A percentile compares a stretch with the other conserved stretches of the same genome.
phyloP scores from a whole-genome alignment of 1,140 invertebrate species.

The Drosophila quadrilineata region DNA sequence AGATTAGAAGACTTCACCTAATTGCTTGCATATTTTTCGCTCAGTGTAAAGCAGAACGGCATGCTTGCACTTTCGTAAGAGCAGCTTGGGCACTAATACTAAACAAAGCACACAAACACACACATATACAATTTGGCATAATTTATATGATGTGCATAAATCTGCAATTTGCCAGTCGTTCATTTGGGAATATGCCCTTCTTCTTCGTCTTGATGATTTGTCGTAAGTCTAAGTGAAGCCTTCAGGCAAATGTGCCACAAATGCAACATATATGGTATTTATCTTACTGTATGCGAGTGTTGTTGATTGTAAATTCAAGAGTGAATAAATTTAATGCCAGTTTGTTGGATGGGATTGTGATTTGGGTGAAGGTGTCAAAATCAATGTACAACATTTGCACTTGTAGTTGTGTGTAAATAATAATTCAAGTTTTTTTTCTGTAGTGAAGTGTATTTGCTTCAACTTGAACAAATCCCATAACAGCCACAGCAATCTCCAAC shows the following conservation, averaged over 20 bases:
- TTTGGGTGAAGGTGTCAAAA: slow-evolving; percentile 21
- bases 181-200: slow-evolving; percentile 27
- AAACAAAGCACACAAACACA: slow-evolving; percentile 5
- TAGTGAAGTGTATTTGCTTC: neutral
- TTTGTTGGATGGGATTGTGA: slow-evolving; percentile 1
- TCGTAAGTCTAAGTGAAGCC: slow-evolving; percentile 10
- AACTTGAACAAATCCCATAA: too few relatives aligned
- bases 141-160: slow-evolving; percentile 43
- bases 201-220: slow-evolving; percentile 8
- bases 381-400: neutral
- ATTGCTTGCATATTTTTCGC: too few relatives aligned
- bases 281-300: slow-evolving; percentile 1
- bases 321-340: slow-evolving; percentile 33
- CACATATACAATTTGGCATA: slow-evolving; percentile 29
- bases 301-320: slow-evolving; percentile 4
- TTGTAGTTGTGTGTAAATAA: slow-evolving; percentile 13
- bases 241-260: neutral
- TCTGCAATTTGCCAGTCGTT: slow-evolving; percentile 43
- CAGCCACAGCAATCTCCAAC: too few relatives aligned
- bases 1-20: too few relatives aligned
- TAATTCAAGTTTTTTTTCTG: neutral
- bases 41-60: too few relatives aligned
- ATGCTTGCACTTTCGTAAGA: too few relatives aligned
- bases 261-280: slow-evolving; percentile 8
- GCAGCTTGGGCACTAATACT: too few relatives aligned